These are phyloP conservation scores for Digitonthophagus gazella DNA, from an alignment of 2,888 invertebrate species.

Conservation along the genomic window DNA sequence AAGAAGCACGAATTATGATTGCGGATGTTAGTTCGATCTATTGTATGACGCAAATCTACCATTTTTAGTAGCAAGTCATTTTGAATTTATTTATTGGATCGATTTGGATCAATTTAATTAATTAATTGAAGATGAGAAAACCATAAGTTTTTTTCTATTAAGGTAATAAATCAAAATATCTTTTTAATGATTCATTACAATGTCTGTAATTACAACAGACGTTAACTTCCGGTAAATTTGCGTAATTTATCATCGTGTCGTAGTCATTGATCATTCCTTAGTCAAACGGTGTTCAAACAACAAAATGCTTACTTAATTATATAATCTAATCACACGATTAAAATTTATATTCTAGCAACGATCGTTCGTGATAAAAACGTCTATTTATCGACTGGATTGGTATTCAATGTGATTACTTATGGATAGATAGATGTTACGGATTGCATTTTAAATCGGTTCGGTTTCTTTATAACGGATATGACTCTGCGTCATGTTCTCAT, in stretches of 20 bases:
- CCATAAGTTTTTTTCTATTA: too few species aligned
- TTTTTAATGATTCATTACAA: not conserved
- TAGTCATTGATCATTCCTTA: not conserved
- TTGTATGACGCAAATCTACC: not conserved
- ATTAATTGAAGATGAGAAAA: too few species aligned
- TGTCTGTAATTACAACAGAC: not conserved
- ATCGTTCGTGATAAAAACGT: not conserved
- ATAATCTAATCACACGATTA: slow-evolving; percentile 14
- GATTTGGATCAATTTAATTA: too few species aligned
- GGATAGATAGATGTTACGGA: not conserved
- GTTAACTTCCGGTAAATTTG: not conserved
- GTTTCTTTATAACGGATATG: not conserved
- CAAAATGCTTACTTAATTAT: slow-evolving; percentile 13
- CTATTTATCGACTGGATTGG: not conserved
- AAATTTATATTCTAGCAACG: not conserved
- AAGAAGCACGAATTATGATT: not conserved
- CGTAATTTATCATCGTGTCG: not conserved
- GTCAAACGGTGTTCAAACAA: not conserved
- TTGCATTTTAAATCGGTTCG: not conserved
- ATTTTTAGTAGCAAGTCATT: not conserved
- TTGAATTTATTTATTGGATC: too few species aligned
- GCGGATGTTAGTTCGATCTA: not conserved
- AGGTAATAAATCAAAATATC: not conserved
- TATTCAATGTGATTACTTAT: not conserved
- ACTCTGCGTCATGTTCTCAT: not conserved